These are phyloP conservation scores for Otocyon megalotis DNA, from an alignment of 2,113 vertebrate genomes.

Conservation along the genomic window DNA sequence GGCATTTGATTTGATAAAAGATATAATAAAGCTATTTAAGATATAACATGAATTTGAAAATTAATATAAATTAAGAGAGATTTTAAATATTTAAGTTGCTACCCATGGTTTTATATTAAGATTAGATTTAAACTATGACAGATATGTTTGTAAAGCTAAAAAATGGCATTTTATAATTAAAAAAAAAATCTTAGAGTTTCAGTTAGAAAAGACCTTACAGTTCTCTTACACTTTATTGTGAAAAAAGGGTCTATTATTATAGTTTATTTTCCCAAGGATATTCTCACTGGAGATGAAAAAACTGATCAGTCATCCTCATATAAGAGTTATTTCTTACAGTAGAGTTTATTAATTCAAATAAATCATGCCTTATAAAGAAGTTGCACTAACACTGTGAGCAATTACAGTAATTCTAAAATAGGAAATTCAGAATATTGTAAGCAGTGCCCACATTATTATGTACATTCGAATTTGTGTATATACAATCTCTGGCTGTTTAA, in stretches of 20 bases:
- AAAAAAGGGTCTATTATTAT: not conserved
- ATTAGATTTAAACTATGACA: conserved; percentile 48
- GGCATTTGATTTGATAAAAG: conserved; percentile 52
- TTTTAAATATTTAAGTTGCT: conserved; percentile 44
- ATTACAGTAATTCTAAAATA: conserved; percentile 51
- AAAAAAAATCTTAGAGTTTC: conserved; percentile 53
- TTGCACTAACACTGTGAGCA: conserved; percentile 47
- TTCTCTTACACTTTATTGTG: conserved; percentile 33
- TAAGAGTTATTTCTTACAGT: conserved; percentile 20
- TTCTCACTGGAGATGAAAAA: conserved; percentile 36
- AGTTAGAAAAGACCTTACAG: conserved; percentile 3
- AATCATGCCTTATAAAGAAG: conserved; percentile 41
- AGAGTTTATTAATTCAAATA: conserved; percentile 65
- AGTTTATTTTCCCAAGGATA: conserved; percentile 48
- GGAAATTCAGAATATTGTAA: conserved; percentile 17
- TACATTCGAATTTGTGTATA: conserved; percentile 29
- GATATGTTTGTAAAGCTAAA: conserved; percentile 36
- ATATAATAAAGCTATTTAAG: conserved; percentile 13
- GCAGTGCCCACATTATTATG: not conserved
- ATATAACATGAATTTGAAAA: conserved; percentile 39
- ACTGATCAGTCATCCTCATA: conserved; percentile 32
- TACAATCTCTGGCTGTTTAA: not conserved
- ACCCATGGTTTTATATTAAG: conserved; percentile 43
- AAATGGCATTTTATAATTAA: conserved; percentile 28
- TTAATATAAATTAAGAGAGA: conserved; percentile 37